Evolutionary conservation across 2,797 vertebrate genomes (phyloP).

Genomic region (Apodemus agrarius): DNA sequence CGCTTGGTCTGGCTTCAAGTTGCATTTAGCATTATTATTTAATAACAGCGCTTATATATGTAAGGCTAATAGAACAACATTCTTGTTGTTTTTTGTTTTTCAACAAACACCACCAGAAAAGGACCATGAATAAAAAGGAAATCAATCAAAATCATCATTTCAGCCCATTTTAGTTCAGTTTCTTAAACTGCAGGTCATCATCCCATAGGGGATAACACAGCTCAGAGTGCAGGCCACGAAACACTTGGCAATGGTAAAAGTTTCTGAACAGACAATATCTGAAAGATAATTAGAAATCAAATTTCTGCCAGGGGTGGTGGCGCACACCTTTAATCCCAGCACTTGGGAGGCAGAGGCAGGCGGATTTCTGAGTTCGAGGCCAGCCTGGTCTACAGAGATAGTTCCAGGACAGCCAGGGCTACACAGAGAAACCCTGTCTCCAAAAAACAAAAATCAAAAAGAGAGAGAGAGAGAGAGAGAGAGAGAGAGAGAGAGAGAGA

Average conservation of each 20-base stretch:
- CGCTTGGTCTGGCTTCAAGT: background rate
- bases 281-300: too few relatives aligned
- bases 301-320: too few relatives aligned
- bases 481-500: too few relatives aligned
- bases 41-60: background rate
- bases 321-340: too few relatives aligned
- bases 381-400: too few relatives aligned
- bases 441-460: too few relatives aligned
- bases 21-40: conserved; percentile 26
- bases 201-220: background rate
- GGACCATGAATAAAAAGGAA: background rate
- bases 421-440: too few relatives aligned
- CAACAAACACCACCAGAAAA: conserved; percentile 42
- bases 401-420: too few relatives aligned
- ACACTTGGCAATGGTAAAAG: background rate
- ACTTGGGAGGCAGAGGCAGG: too few relatives aligned
- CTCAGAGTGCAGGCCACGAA: background rate
- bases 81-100: conserved; percentile 19
- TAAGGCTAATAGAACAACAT: background rate
- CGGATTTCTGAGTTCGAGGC: too few relatives aligned
- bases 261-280: background rate
- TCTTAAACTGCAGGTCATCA: background rate
- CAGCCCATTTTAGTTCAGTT: background rate
- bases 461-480: too few relatives aligned
- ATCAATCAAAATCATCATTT: conserved; percentile 18